Evolutionary conservation across 2,113 vertebrate genomes (phyloP), one percentile per base, ranked within the genome.

Genomic region (Menura novaehollandiae): DNA sequence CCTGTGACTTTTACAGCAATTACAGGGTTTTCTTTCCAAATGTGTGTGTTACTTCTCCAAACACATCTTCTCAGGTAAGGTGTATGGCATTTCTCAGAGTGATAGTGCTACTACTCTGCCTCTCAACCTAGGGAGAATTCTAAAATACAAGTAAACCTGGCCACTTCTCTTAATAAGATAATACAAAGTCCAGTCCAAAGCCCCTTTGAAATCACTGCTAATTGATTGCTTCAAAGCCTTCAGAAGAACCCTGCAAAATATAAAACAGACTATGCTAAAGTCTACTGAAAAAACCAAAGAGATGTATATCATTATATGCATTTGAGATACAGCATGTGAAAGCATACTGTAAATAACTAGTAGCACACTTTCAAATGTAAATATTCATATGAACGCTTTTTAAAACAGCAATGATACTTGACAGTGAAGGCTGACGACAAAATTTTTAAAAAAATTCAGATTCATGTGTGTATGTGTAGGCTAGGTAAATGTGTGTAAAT

Each of bases 401-500:
- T 62, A 47, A 79, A 83, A 62, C 59, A 80, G 22, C 28, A 83
- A 7, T 73, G 49, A 35, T 55, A 56, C 39, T 81, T 93, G 59
- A 78, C 37, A 86, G 69, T n/a, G 47, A 91, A 86, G 76, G 13
- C 79, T 81, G 77, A 79, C 68, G 84, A 51, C 47, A 72, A 79
- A 39, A 10, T 84, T 92, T 41, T 0, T 1, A 21, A 79, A 21
- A 79, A 84, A 71, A 53, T 1, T 35, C 10, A 8, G 16, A 55
- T 86, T 77, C 44, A 33, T 53, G 2, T 60, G 7, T 83, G 49
- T 41, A 49, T 59, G 7, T 59, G 60, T 89, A 87, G 55, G 72
- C 80, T 89, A 88, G 72, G 93, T 84, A 89, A 52, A 78, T 75
- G 18, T 88, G 63, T 83, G 39, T 64, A 88, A 92, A 95, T 84